A percentile compares a stretch with the other conserved stretches of the same genome.
Evolutionary conservation across 2,113 vertebrate genomes (phyloP).

Genomic region (Pollimyrus isidori): DNA sequence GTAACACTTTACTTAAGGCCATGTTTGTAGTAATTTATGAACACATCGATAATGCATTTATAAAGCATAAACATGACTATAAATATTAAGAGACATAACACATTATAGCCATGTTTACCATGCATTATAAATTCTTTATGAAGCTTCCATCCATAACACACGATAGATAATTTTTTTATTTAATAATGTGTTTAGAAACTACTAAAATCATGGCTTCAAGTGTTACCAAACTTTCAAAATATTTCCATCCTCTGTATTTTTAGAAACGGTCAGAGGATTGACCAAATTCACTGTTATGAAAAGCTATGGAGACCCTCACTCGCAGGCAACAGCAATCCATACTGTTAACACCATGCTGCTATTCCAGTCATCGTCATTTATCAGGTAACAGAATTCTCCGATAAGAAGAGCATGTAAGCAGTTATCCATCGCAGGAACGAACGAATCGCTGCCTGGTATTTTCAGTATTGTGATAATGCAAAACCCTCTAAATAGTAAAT

Average conservation of each 20-base stretch:
- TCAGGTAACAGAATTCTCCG: neutral
- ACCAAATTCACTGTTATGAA: neutral
- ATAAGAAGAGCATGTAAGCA: neutral
- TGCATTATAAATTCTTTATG: neutral
- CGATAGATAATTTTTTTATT: neutral
- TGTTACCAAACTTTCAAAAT: neutral
- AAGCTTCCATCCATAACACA: no score
- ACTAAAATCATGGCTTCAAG: neutral
- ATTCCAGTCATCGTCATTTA: neutral
- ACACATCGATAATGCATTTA: neutral
- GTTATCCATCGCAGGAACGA: neutral
- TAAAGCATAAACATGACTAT: neutral
- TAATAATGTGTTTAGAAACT: neutral
- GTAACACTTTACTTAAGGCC: neutral
- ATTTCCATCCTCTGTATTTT: neutral
- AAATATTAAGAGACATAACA: no score
- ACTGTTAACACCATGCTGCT: neutral
- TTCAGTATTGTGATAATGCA: neutral
- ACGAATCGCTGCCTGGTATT: neutral
- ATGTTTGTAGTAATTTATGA: neutral
- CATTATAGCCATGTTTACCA: neutral
- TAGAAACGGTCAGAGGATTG: neutral
- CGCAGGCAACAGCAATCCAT: neutral
- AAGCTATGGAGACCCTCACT: neutral
- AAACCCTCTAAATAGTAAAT: neutral